A percentile compares a stretch with the other conserved stretches of the same genome.
Conservation (phyloP, 2,888 invertebrate species). For the Heliconius charithonia region DNA sequence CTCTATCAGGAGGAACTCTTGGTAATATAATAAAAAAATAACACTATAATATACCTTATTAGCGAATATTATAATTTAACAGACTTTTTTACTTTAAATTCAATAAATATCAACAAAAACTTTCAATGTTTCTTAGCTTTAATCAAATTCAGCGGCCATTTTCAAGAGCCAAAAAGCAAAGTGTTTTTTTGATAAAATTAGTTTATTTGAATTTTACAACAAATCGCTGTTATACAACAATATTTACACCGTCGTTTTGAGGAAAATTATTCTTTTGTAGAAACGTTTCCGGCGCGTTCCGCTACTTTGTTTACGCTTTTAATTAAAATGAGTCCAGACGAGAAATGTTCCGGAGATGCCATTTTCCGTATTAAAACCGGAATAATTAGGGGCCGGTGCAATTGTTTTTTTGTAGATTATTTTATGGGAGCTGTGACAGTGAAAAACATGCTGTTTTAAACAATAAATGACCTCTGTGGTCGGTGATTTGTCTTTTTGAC, state of each 20-base stretch:
- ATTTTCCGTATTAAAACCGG: constrained; percentile 48
- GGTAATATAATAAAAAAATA: too few species aligned
- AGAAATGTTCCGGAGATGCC: constrained; percentile 55
- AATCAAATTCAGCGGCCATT: not conserved
- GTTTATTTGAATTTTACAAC: constrained; percentile 34
- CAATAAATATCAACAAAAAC: not conserved
- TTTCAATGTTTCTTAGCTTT: not conserved
- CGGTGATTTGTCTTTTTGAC: not conserved
- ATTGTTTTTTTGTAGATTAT: constrained; percentile 49
- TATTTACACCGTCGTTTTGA: constrained; percentile 45
- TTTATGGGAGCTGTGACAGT: constrained; percentile 42
- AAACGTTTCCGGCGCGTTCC: constrained; percentile 61
- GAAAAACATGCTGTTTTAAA: constrained; percentile 33
- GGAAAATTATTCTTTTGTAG: constrained; percentile 56
- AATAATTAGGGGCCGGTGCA: constrained; percentile 50
- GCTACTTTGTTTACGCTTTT: constrained; percentile 75
- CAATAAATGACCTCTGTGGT: constrained; percentile 21
- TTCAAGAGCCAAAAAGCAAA: not conserved
- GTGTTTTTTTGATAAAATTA: constrained; percentile 30
- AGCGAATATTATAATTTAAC: too few species aligned
- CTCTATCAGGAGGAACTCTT: too few species aligned
- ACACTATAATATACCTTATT: too few species aligned
- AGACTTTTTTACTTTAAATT: not conserved
- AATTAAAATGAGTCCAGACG: constrained; percentile 75
- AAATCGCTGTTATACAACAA: constrained; percentile 40